Base-by-base conservation (phyloP, 2,797 vertebrate species). In the Pelochelys cantorii region DNA sequence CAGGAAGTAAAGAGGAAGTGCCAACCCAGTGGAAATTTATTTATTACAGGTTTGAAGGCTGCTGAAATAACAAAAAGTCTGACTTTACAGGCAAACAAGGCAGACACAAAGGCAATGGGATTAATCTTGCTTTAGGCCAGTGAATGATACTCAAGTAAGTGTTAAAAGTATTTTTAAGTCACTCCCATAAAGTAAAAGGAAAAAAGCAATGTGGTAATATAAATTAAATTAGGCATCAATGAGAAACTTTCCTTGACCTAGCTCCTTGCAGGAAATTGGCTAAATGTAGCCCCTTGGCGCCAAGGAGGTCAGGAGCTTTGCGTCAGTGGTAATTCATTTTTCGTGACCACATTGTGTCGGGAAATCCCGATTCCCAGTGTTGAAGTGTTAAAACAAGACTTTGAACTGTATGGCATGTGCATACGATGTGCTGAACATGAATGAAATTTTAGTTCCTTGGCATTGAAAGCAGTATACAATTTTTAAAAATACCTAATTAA, bases 1-100 rank as follows among this genome's bases (percentile, higher is more conserved):
- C 97, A 98, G 98, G 98, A 98, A 98, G 97, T 96, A 96, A 98
- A 96, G 96, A 97, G 98, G 98, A 98, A 98, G 96, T 97, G 94
- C 97, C 96, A 98, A 95, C 97, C 97, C 98, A 98, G 92, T 98
- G 97, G 97, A 98, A 98, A 98, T 97, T 96, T 97, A 98, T 98
- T 98, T 97, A 97, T 97, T 97, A 95, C 92, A 96, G 68, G 87
- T 97, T 97, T 97, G 97, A 97, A 97, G 97, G 95, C 95, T 96
- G 95, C 97, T 98, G 94, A 97, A 98, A 98, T 97, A 98, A 98
- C 97, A 98, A 96, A 97, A 96, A 25, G 2, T 78, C 80, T 93
- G 86, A 95, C 87, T 95, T 95, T 79, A 88, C 84, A 92, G 57
- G 93, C 88, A 91, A 94, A 89, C 27, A 42, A 92, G 83, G 55